phyloP scores from a whole-genome alignment of 2,888 invertebrate genomes.

The Scaptomyza tumidula region DNA sequence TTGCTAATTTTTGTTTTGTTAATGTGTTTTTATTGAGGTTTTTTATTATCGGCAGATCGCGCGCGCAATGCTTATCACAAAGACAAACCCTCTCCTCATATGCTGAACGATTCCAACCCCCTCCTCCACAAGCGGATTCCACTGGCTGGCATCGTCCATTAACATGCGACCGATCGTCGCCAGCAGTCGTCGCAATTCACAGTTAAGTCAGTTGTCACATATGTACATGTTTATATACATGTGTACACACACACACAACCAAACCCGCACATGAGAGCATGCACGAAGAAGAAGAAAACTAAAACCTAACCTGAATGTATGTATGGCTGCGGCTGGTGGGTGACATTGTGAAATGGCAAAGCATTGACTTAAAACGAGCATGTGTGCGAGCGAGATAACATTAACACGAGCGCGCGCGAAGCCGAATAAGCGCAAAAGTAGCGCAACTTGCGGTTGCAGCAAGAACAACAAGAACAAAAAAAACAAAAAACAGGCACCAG shows the following conservation, averaged over 20 bases:
- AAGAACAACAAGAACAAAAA: constrained; percentile 29
- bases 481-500: no score
- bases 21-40: constrained; percentile 64
- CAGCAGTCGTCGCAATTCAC: constrained; percentile 60
- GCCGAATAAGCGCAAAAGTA: constrained; percentile 78
- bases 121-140: constrained; percentile 2
- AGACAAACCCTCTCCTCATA: constrained; percentile 1
- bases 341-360: constrained; percentile 66
- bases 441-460: constrained; percentile 71
- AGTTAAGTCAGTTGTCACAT: constrained; percentile 57
- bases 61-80: constrained; percentile 58
- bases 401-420: constrained; percentile 43
- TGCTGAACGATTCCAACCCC: background rate
- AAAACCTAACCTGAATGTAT: constrained; percentile 66
- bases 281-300: constrained; percentile 49
- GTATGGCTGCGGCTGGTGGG: constrained; percentile 51
- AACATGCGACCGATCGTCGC: constrained; percentile 51
- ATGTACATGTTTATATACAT: background rate
- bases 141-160: constrained; percentile 40
- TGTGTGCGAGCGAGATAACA: constrained; percentile 35
- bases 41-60: constrained; percentile 66
- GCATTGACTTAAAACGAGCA: constrained; percentile 30
- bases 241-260: background rate
- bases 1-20: constrained; percentile 68
- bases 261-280: background rate